These are phyloP conservation scores for Porites australiensis DNA, from an alignment of 64 coral and sea anemone genomes.

Conservation along the genomic window DNA sequence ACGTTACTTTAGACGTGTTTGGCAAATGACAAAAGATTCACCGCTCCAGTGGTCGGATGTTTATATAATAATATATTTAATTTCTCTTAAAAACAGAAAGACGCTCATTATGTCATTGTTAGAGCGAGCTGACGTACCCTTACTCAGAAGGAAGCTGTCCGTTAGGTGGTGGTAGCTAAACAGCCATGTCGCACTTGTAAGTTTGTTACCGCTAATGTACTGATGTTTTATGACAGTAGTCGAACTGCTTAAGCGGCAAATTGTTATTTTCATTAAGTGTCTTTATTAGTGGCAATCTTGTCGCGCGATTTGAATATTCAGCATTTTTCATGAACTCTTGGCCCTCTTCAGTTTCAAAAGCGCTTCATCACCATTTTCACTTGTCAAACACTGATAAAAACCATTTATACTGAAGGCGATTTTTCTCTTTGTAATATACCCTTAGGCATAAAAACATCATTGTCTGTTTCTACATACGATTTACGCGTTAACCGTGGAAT, in stretches of 20 bases:
- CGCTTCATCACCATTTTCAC: not conserved
- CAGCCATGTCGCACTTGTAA: not conserved
- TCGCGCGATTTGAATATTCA: conserved; percentile 19
- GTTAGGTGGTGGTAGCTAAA: not conserved
- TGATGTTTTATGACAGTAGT: not conserved
- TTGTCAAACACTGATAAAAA: not conserved
- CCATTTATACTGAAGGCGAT: not conserved
- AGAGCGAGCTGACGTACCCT: not conserved
- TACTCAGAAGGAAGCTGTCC: not conserved
- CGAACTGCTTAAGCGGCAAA: not conserved
- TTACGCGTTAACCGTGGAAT: conserved; percentile 37
- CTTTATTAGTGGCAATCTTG: not conserved
- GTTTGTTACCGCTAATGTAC: not conserved
- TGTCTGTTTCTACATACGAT: not conserved
- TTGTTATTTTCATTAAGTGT: conserved; percentile 19
- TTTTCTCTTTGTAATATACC: not conserved
- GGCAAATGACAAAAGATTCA: not conserved
- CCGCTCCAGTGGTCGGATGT: conserved; percentile 11
- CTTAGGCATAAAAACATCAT: not conserved
- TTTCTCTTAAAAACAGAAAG: conserved; percentile 30
- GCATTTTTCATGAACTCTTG: conserved; percentile 18
- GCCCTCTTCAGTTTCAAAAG: not conserved
- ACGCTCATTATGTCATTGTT: not conserved
- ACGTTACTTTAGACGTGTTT: conserved; percentile 16
- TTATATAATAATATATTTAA: conserved; percentile 36